Base-by-base conservation (phyloP, 2,888 invertebrate genomes). In the Himalopsyche japonica region DNA sequence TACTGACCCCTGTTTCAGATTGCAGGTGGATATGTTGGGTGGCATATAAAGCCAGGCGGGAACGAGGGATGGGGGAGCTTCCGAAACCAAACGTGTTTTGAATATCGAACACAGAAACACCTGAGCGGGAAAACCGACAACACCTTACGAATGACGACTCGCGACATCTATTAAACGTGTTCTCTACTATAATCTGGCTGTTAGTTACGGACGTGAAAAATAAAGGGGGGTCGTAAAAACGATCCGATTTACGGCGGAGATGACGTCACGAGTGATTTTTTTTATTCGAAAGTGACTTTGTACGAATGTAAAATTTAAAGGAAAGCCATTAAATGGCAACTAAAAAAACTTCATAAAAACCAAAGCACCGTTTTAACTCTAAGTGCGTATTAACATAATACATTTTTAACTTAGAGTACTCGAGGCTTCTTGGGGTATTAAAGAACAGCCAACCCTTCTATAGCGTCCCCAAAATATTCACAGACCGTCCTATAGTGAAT, bases 21-120 rank as follows among this genome's bases (percentile, higher is more conserved):
- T 57, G 57, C 57, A 57, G 57, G 57, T 20, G 57, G 24, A 1
- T n/a, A 5, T 4, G 49, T 20, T 5, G 24, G 57, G 57, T 57
- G n/a, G 57, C 57, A 57, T 20, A 57, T 24, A 57, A 57, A 57
- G 20, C 57, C 10, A 20, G 57, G 57, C 20, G 57, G 20, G 24
- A 24, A 57, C 57, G 10, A 24, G 24, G 82, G 48, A 57, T 77
- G 82, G 64, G 15, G 32, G 79, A 83, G 85, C 83, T 83, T 85
- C 85, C 85, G 80, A 81, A 85, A 83, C 80, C 47, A 79, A 80
- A 85, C 85, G 85, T 83, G 85, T 83, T 83, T 81, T 70, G 85
- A 85, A 85, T 85, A 82, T 84, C 76, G 64, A 81, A 81, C 70
- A 24, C 32, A 57, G 47, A 27, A 79, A 48, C 81, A 70, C 80